Conservation (phyloP, 2,888 invertebrate species). For the Drosophila emarginata region DNA sequence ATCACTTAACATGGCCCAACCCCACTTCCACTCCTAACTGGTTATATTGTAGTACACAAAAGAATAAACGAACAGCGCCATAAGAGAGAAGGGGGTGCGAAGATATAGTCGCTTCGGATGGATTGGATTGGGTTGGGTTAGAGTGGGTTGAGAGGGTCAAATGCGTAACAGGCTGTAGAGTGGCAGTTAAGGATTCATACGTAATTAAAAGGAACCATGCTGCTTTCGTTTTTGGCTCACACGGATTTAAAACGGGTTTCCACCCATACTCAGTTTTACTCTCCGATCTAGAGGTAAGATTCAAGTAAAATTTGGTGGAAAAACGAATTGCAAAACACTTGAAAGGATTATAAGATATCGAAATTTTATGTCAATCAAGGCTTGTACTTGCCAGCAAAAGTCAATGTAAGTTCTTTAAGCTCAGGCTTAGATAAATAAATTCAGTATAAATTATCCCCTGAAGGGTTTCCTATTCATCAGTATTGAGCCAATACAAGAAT, state of each 20-base stretch:
- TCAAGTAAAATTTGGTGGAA: background rate
- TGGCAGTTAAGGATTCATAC: slow-evolving; percentile 43
- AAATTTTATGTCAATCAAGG: too few species aligned
- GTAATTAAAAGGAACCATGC: slow-evolving; percentile 69
- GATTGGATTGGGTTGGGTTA: slow-evolving; percentile 4
- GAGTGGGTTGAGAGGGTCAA: background rate
- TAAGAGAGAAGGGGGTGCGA: slow-evolving; percentile 21
- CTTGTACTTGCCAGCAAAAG: too few species aligned
- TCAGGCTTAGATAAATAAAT: too few species aligned
- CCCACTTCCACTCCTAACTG: slow-evolving; percentile 24
- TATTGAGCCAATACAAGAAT: too few species aligned
- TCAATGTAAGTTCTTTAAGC: too few species aligned
- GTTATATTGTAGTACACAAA: slow-evolving; percentile 16
- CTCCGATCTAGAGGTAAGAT: background rate
- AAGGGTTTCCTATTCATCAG: too few species aligned
- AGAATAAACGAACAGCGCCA: slow-evolving; percentile 54
- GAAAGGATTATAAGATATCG: too few species aligned
- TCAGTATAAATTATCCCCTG: too few species aligned
- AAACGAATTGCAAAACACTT: background rate
- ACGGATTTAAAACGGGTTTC: slow-evolving; percentile 8
- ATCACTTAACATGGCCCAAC: slow-evolving; percentile 43
- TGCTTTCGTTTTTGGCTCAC: slow-evolving; percentile 32
- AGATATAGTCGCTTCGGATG: background rate
- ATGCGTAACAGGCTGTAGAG: slow-evolving; percentile 11
- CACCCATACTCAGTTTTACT: background rate